Conservation (phyloP, 2,797 vertebrate genomes). For the Cercopithecus diana region DNA sequence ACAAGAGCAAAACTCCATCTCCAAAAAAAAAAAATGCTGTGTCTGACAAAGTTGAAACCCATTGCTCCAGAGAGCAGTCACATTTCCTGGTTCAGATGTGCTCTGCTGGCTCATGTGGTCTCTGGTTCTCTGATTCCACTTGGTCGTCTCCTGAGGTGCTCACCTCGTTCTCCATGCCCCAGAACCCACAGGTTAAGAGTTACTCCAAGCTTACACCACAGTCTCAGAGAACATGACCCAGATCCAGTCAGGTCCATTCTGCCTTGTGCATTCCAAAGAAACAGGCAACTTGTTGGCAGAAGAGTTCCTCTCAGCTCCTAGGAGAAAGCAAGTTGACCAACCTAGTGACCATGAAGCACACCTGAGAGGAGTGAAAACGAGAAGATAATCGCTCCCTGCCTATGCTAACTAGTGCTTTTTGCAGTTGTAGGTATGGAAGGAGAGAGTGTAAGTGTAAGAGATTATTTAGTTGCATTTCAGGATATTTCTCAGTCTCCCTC, state of each 20-base stretch:
- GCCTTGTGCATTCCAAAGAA: neutral
- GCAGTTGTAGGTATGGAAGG: neutral
- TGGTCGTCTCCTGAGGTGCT: neutral
- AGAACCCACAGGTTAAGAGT: neutral
- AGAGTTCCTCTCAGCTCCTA: neutral
- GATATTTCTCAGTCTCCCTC: slow-evolving; percentile 35
- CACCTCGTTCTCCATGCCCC: neutral
- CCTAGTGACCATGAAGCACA: neutral
- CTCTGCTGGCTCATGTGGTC: neutral
- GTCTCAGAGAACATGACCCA: neutral
- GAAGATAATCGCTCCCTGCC: neutral
- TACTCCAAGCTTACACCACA: neutral
- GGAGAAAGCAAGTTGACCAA: neutral
- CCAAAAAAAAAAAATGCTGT: neutral
- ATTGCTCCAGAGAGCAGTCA: neutral
- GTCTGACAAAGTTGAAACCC: neutral
- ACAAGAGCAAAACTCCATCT: neutral
- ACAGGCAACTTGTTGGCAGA: neutral
- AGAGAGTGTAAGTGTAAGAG: slow-evolving; percentile 13
- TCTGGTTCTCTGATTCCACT: neutral
- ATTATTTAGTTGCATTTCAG: neutral
- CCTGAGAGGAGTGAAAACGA: neutral
- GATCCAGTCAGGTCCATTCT: neutral
- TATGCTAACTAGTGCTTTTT: neutral
- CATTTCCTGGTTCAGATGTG: neutral